Conservation (phyloP, 2,888 invertebrate genomes). For the Allophyes oxyacanthae region DNA sequence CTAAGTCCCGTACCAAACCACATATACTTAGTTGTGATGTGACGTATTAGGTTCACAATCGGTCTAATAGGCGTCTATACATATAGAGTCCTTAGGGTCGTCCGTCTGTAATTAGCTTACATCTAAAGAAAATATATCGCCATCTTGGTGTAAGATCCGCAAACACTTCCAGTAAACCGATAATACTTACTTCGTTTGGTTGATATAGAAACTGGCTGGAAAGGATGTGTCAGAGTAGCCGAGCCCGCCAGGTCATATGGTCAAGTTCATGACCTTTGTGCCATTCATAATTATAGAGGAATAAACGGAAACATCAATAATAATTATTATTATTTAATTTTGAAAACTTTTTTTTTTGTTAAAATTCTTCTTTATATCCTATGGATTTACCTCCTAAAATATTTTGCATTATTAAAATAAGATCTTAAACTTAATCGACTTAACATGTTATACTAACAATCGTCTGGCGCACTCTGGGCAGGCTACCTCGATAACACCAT, state of each 20-base stretch:
- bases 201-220: constrained; percentile 47
- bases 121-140: constrained; percentile 72
- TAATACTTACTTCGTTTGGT: constrained; percentile 65
- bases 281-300: too few species aligned
- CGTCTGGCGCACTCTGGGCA: too few species aligned
- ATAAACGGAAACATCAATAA: too few species aligned
- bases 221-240: too few species aligned
- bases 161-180: constrained; percentile 74
- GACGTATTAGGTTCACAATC: constrained; percentile 45
- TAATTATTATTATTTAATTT: too few species aligned
- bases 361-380: too few species aligned
- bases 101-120: constrained; percentile 69
- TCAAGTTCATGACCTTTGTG: neutral
- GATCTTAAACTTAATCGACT: too few species aligned
- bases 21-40: constrained; percentile 14
- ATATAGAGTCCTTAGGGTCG: constrained; percentile 53
- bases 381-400: too few species aligned
- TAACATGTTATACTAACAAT: too few species aligned
- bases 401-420: too few species aligned
- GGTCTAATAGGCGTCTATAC: constrained; percentile 50
- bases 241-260: constrained; percentile 5
- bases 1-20: constrained; percentile 14
- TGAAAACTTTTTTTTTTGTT: too few species aligned
- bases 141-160: constrained; percentile 77
- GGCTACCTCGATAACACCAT: too few species aligned